Conservation (phyloP, 2,888 invertebrate species). For the Euphydryas editha region DNA sequence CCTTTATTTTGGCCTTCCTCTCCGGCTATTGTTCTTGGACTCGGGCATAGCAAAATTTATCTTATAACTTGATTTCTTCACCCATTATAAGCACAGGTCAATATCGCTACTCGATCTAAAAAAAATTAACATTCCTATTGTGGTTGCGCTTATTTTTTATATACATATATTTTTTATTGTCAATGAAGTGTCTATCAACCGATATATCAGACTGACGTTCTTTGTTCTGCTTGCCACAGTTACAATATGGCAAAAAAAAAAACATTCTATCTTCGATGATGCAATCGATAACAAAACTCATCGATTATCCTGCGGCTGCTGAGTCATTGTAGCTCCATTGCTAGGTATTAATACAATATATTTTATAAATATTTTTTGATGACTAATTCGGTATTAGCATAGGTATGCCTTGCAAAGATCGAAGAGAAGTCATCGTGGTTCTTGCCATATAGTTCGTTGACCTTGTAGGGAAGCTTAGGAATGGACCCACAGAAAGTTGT, state of each 20-base stretch:
- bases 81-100: slow-evolving; percentile 1
- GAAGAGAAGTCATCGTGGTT: slow-evolving; percentile 19
- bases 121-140: slow-evolving; percentile 21
- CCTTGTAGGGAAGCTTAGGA: slow-evolving; percentile 48
- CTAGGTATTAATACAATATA: slow-evolving; percentile 50
- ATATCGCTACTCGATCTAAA: slow-evolving; percentile 14
- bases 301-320: slow-evolving; percentile 58
- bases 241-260: slow-evolving; percentile 46
- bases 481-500: slow-evolving; percentile 54
- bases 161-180: slow-evolving; percentile 33
- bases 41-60: slow-evolving; percentile 53
- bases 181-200: slow-evolving; percentile 38
- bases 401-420: slow-evolving; percentile 46
- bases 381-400: slow-evolving; percentile 61
- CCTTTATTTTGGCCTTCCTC: slow-evolving; percentile 74
- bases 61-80: slow-evolving; percentile 51
- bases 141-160: slow-evolving; percentile 30
- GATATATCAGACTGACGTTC: slow-evolving; percentile 42
- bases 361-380: slow-evolving; percentile 66
- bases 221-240: slow-evolving; percentile 41
- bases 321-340: slow-evolving; percentile 55
- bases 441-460: slow-evolving; percentile 45
- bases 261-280: slow-evolving; percentile 54
- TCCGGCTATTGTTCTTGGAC: slow-evolving; percentile 65
- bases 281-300: slow-evolving; percentile 66